Percentiles rank a stretch among this genome's conserved stretches.
These are phyloP conservation scores for Zeuzera pyrina DNA, from an alignment of 2,888 invertebrate species.

Conservation along the genomic window DNA sequence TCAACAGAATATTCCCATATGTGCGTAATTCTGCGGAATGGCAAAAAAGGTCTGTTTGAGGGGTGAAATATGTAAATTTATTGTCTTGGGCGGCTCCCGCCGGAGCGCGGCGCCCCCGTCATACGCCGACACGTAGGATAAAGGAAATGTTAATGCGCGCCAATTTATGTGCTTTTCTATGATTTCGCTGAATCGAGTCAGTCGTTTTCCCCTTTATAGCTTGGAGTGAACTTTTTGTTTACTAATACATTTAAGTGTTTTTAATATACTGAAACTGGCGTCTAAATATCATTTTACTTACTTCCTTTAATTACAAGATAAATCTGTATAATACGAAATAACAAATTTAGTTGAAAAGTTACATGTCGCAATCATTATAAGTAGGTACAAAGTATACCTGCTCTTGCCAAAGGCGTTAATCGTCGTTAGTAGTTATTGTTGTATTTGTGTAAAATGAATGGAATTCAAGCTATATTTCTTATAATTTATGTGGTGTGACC, in stretches of 20 bases:
- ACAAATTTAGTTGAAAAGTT: too few species aligned
- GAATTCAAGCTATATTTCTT: too few species aligned
- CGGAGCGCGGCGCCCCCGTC: conserved; percentile 58
- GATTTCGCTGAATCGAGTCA: conserved; percentile 69
- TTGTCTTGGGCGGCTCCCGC: conserved; percentile 68
- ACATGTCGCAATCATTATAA: too few species aligned
- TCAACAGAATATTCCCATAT: conserved; percentile 73
- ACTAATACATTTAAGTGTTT: conserved; percentile 22
- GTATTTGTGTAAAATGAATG: too few species aligned
- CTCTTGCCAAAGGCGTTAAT: too few species aligned
- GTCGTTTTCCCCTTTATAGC: conserved; percentile 59
- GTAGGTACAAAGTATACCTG: too few species aligned
- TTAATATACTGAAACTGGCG: too few species aligned
- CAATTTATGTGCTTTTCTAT: conserved; percentile 74
- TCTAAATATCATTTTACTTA: too few species aligned
- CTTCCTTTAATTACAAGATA: too few species aligned
- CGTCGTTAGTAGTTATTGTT: too few species aligned
- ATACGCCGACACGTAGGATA: conserved; percentile 72
- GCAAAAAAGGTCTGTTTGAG: conserved; percentile 74
- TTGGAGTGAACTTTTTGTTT: conserved; percentile 40
- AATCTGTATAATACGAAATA: too few species aligned
- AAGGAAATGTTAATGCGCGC: conserved; percentile 72
- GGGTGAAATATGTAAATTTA: conserved; percentile 74
- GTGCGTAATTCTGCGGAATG: conserved; percentile 73
- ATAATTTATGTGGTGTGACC: too few species aligned